Percentiles rank a stretch among this genome's conserved stretches.
These are phyloP conservation scores for Conchocele bisecta DNA, from an alignment of 2,888 invertebrate species.

Conservation along the genomic window DNA sequence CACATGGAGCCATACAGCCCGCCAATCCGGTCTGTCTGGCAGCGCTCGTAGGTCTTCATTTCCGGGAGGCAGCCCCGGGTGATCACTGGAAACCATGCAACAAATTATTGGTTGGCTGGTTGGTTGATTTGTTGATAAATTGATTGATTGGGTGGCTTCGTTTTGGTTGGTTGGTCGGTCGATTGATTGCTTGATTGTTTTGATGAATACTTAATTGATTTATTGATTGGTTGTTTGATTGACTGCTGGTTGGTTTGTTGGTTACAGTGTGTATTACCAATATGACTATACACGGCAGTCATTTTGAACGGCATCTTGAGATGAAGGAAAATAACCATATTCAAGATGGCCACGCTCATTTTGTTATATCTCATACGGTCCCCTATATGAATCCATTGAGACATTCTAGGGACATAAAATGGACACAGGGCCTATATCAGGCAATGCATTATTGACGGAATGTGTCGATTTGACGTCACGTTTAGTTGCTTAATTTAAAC, in stretches of 20 bases:
- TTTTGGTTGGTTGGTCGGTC: no score
- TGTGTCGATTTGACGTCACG: no score
- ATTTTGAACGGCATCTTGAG: no score
- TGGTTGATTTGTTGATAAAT: background rate
- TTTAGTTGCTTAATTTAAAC: no score
- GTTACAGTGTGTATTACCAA: background rate
- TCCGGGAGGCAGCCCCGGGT: slow-evolving; percentile 26
- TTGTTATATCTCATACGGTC: no score
- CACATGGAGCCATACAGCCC: slow-evolving; percentile 24
- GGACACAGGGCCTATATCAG: no score
- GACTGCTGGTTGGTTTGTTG: background rate
- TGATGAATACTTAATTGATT: background rate
- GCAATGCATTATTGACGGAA: no score
- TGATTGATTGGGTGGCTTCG: no score
- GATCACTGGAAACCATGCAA: slow-evolving; percentile 13
- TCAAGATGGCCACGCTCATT: no score
- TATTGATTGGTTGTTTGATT: background rate
- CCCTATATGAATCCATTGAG: no score
- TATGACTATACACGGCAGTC: background rate
- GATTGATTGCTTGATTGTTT: background rate
- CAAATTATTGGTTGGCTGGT: background rate
- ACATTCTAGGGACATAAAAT: no score
- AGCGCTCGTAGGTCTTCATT: slow-evolving; percentile 26
- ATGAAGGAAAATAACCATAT: no score
- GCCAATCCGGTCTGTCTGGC: slow-evolving; percentile 5